Percentiles rank a stretch among this genome's conserved stretches.
Evolutionary conservation across 2,797 vertebrate species (phyloP).

Genomic region (Scomberomorus guttatus): DNA sequence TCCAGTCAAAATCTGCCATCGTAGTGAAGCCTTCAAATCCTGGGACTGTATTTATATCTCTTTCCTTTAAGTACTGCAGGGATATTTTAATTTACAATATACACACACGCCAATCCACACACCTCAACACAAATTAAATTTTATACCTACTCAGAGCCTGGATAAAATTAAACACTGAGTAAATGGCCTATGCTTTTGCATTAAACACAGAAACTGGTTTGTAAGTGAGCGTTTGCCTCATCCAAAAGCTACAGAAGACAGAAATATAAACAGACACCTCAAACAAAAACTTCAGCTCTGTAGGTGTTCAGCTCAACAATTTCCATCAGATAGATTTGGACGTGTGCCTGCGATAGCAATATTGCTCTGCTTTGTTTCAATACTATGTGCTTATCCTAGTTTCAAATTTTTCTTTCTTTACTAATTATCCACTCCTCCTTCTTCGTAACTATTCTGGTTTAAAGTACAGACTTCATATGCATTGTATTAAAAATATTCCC

Average conservation of each 20-base stretch:
- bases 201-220: not conserved
- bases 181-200: not conserved
- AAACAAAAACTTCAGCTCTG: conserved; percentile 15
- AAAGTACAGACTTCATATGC: conserved; percentile 34
- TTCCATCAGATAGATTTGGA: conserved; percentile 11
- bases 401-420: not conserved
- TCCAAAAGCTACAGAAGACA: conserved; percentile 2
- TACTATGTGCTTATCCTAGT: not conserved
- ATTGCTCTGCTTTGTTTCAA: not conserved
- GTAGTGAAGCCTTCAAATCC: conserved; percentile 15
- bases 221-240: not conserved
- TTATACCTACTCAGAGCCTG: not conserved
- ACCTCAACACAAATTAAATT: conserved; percentile 14
- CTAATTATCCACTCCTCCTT: conserved; percentile 6
- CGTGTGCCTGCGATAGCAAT: not conserved
- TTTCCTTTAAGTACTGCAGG: not conserved
- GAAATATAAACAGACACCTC: conserved; percentile 9
- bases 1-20: conserved; percentile 41
- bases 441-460: conserved; percentile 19
- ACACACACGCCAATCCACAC: not conserved
- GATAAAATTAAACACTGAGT: not conserved
- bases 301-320: not conserved
- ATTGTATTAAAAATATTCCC: conserved; percentile 44
- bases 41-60: conserved; percentile 6
- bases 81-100: conserved; percentile 5